Conservation (phyloP, 2,113 vertebrate genomes). For the Perca fluviatilis region DNA sequence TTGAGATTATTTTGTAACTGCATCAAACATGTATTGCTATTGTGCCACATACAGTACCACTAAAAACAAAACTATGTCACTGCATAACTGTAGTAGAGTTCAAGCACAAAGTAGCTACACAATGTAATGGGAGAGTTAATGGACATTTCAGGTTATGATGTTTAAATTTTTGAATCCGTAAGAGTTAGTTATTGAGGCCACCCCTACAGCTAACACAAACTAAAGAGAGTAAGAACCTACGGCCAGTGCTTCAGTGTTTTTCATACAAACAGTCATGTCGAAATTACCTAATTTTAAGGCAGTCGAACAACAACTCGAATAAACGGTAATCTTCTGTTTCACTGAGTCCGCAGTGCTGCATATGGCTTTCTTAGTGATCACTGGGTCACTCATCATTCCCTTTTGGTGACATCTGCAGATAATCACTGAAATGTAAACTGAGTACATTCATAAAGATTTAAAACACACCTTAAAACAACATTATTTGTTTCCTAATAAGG, state of each 20-base stretch:
- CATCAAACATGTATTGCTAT: not conserved
- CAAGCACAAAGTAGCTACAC: not conserved
- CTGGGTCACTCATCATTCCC: conserved; percentile 13
- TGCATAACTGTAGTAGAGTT: not conserved
- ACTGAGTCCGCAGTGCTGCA: conserved; percentile 6
- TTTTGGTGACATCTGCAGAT: conserved; percentile 15
- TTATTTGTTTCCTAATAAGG: not conserved
- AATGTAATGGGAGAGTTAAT: not conserved
- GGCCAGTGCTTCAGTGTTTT: not conserved
- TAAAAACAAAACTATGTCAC: not conserved
- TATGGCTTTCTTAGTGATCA: conserved; percentile 54
- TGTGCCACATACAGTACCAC: not conserved
- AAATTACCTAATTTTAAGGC: conserved; percentile 26
- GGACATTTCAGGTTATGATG: not conserved
- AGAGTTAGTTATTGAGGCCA: not conserved
- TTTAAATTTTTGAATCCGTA: not conserved
- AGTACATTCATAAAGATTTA: conserved; percentile 53
- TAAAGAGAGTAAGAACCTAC: not conserved
- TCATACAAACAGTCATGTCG: conserved; percentile 4
- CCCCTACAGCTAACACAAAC: not conserved
- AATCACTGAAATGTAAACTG: conserved; percentile 12
- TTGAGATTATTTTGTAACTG: not conserved
- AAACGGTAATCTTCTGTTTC: not conserved
- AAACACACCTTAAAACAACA: conserved; percentile 3
- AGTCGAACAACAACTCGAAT: conserved; percentile 2